Percentiles rank a stretch among this genome's conserved stretches.
Conservation (phyloP, 2,797 vertebrate species). For the Enteromius thamalakanensis region DNA sequence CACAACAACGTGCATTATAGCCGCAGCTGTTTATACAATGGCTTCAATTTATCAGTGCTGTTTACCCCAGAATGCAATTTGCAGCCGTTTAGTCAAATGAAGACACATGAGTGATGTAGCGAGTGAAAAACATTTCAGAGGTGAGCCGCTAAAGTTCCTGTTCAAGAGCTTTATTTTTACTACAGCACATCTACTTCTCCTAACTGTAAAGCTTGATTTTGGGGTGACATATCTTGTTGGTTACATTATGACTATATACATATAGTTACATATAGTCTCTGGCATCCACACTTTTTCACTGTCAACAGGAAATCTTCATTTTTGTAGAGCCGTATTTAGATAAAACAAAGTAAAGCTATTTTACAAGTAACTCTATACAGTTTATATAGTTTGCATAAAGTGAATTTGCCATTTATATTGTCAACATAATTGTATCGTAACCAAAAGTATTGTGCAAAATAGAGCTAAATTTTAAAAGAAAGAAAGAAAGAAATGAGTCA, state of each 20-base stretch:
- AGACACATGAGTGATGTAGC: slow-evolving; percentile 62
- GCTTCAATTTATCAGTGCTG: slow-evolving; percentile 70
- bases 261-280: background rate
- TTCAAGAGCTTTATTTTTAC: slow-evolving; percentile 29
- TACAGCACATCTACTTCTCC: background rate
- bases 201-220: background rate
- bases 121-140: slow-evolving; percentile 37
- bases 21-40: slow-evolving; percentile 66
- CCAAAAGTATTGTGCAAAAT: no score
- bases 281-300: background rate
- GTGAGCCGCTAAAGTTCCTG: slow-evolving; percentile 29
- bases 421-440: background rate
- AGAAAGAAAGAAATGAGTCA: background rate
- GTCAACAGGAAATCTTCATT: background rate
- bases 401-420: background rate
- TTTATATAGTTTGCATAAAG: background rate
- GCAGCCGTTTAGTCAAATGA: slow-evolving; percentile 66
- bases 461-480: background rate
- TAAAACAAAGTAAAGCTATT: background rate
- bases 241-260: background rate
- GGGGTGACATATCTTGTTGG: background rate
- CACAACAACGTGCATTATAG: slow-evolving; percentile 52
- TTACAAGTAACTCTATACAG: background rate
- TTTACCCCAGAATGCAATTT: slow-evolving; percentile 65
- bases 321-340: no score